Evolutionary conservation across 1,140 invertebrate genomes (phyloP), one percentile per base, ranked within the genome.

Genomic region (Stegodyphus dumicola): DNA sequence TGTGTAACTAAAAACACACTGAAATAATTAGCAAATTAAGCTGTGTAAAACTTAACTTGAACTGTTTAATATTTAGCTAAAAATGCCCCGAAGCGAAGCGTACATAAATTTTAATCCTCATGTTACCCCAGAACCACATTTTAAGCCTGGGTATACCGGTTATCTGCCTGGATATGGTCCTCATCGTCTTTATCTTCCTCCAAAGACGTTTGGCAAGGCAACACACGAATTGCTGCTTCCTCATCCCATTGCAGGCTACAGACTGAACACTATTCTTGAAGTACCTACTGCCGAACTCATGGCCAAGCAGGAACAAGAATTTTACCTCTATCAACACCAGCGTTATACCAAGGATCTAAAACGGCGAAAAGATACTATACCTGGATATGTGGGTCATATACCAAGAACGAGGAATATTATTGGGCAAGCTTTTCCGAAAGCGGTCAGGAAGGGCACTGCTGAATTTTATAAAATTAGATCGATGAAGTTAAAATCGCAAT

Each of bases 381-480:
- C 52, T 10, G 54, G 78, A 7, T 80, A 80, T 33, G 17, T 17
- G 11, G 78, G 78, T 56, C 52, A 80, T 13, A 80, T 80, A 13
- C 78, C 78, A 5, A 80, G 78, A 51, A 80, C 49, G 17, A 7
- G 7, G 15, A n/a, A 70, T 60, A 71, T 67, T 17, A 80, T 80
- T 11, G 69, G 78, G 6, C 70, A 51, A 11, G 49, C 78, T 5
- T 80, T 17, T 64, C 10, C 15, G 5, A 80, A 80, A 17, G 17
- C 78, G 3, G 69, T 71, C 11, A 80, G 54, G 51, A 80, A 71
- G 56, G 78, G 67, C 0, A 80, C 78, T 2, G 78, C 78, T 0
- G 67, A 80, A 13, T 80, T 80, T n/a, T 99, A 33, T 33, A 33
- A 33, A 33, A 33, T 33, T 33, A 33, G 33, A 33, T 33, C 33